Base-by-base conservation (phyloP, 2,113 vertebrate genomes). In the Crocuta crocuta region DNA sequence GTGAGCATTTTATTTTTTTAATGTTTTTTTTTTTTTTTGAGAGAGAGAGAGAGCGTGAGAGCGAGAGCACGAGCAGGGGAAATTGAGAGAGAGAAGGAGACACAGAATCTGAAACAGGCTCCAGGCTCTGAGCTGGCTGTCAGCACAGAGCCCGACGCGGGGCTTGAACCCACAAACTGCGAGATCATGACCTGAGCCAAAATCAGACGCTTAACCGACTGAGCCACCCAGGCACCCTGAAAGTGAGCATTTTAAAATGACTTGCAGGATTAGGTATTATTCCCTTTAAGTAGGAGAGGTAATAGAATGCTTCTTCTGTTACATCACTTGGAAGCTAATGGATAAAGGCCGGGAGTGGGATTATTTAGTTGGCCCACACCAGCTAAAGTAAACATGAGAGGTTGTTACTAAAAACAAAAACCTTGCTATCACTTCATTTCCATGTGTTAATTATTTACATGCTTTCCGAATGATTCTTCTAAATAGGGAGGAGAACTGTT, bases 191-290 rank as follows among this genome's bases (percentile, higher is more conserved):
- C 39, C 39, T 39, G 39, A 39, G 39, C 39, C 39, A 39, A 39
- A 39, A 39, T 39, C 39, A 39, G 39, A 39, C 39, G 39, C 39
- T 39, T 39, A 39, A 39, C 39, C 39, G 3, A 39, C 39, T 39
- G 39, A 39, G 39, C 39, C 39, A 39, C 39, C 39, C 39, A 39
- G 39, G 39, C 4, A 39, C 39, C 39, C 39, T 39, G 39, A 89
- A 70, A 89, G 70, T n/a, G 63, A 89, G 39, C 21, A 45, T 96
- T 96, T 97, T 89, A 78, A 96, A 97, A 95, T 92, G 81, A 83
- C 86, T 92, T 61, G 10, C 43, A 91, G 83, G 53, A 71, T 87
- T 91, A 96, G 71, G 74, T 7, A 9, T 31, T 48, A 78, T 48
- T 96, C 92, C 94, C 87, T 94, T 82, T 68, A 71, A 78, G 61